Conservation (phyloP, 2,797 vertebrate genomes). For the Muscicapa comitata region DNA sequence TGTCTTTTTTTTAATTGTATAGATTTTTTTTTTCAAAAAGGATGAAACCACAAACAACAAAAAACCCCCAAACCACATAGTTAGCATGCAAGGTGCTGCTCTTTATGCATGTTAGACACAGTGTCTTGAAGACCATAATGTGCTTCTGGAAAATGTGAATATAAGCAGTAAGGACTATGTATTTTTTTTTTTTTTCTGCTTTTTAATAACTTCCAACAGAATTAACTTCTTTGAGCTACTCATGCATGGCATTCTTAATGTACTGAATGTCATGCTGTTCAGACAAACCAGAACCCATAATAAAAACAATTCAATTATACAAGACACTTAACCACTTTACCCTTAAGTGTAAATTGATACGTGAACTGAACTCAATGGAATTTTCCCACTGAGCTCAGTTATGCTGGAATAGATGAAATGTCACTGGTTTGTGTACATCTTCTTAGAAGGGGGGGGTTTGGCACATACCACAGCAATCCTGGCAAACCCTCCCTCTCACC, state of each 20-base stretch:
- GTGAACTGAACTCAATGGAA: background rate
- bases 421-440: background rate
- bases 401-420: slow-evolving; percentile 1
- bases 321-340: slow-evolving; percentile 4
- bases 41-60: background rate
- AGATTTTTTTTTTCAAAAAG: background rate
- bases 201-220: background rate
- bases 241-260: background rate
- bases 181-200: background rate
- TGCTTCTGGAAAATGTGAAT: background rate
- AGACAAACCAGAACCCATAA: background rate
- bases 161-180: background rate
- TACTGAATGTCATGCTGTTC: background rate
- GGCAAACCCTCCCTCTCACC: background rate
- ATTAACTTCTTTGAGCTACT: background rate
- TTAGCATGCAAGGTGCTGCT: background rate
- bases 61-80: background rate
- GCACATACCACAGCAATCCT: background rate
- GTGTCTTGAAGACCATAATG: background rate
- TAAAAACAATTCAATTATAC: slow-evolving; percentile 44
- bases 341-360: slow-evolving; percentile 32
- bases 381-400: slow-evolving; percentile 23
- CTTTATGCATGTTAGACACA: background rate
- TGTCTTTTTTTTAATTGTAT: background rate
- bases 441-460: background rate